Conservation (phyloP, 2,888 invertebrate species). For the Asteroscopus sphinx region DNA sequence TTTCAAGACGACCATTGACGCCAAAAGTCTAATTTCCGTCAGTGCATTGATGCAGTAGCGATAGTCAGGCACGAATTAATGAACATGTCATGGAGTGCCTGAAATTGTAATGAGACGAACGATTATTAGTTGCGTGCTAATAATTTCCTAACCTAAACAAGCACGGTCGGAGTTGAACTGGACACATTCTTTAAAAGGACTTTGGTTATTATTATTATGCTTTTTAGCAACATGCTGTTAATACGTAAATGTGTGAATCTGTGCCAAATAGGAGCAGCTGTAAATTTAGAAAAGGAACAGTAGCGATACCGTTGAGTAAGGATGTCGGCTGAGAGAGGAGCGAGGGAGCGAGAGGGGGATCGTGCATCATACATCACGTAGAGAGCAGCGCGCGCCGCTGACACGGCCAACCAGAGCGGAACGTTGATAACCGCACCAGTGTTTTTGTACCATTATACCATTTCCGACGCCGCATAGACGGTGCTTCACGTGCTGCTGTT, state of each 20-base stretch:
- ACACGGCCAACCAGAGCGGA: constrained; percentile 73
- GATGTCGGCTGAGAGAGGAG: constrained; percentile 41
- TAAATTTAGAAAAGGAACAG: constrained; percentile 40
- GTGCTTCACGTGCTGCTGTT: constrained; percentile 40
- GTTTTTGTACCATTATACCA: constrained; percentile 63
- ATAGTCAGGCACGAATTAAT: constrained; percentile 3
- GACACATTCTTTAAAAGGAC: not conserved
- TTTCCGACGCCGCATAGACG: constrained; percentile 47
- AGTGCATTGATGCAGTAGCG: not conserved
- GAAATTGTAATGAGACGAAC: not conserved
- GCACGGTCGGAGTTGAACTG: not conserved
- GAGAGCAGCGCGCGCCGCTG: constrained; percentile 62
- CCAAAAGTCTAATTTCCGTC: not conserved
- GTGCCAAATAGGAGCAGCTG: constrained; percentile 6
- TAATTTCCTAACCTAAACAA: not conserved
- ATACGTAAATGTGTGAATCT: not conserved
- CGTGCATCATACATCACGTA: constrained; percentile 47
- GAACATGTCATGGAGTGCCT: constrained; percentile 1
- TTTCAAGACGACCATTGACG: constrained; percentile 3
- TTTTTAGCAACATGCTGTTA: not conserved
- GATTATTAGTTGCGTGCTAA: not conserved
- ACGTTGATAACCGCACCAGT: constrained; percentile 68
- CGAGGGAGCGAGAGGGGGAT: constrained; percentile 1
- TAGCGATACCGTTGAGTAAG: constrained; percentile 50
- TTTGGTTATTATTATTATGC: too few species aligned